phyloP scores from a whole-genome alignment of 2,888 invertebrate genomes.

The Synergus itoensis region DNA sequence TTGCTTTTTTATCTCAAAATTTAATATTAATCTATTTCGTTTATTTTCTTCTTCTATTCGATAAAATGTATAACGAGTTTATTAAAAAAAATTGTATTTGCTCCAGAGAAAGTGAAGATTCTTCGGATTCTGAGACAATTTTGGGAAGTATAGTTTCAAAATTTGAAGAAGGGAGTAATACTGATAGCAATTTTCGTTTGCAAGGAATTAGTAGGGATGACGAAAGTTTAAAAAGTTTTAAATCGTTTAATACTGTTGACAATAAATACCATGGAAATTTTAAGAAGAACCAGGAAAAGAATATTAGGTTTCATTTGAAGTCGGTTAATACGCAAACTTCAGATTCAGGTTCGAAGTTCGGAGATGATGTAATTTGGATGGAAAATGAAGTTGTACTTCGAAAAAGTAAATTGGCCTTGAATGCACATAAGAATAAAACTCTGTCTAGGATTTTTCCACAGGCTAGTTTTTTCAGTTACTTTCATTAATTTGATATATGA shows the following conservation, averaged over 20 bases:
- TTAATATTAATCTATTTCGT: background rate
- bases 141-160: background rate
- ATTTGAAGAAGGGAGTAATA: background rate
- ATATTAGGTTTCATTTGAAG: background rate
- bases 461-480: slow-evolving; percentile 48
- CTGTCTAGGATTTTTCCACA: slow-evolving; percentile 53
- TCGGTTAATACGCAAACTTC: background rate
- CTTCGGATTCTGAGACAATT: slow-evolving; percentile 18
- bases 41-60: background rate
- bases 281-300: background rate
- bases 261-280: background rate
- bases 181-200: slow-evolving; percentile 15
- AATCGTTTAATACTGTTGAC: no score
- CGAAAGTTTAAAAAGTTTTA: background rate
- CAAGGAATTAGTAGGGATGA: slow-evolving; percentile 16
- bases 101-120: background rate
- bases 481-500: background rate
- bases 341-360: background rate
- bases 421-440: slow-evolving; percentile 48
- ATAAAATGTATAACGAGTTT: background rate
- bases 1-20: background rate
- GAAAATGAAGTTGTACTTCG: background rate
- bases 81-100: background rate
- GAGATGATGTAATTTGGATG: background rate
- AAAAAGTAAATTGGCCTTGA: background rate